A percentile compares a stretch with the other conserved stretches of the same genome.
phyloP scores from a whole-genome alignment of 2,888 invertebrate genomes.

The Unio delphinus region DNA sequence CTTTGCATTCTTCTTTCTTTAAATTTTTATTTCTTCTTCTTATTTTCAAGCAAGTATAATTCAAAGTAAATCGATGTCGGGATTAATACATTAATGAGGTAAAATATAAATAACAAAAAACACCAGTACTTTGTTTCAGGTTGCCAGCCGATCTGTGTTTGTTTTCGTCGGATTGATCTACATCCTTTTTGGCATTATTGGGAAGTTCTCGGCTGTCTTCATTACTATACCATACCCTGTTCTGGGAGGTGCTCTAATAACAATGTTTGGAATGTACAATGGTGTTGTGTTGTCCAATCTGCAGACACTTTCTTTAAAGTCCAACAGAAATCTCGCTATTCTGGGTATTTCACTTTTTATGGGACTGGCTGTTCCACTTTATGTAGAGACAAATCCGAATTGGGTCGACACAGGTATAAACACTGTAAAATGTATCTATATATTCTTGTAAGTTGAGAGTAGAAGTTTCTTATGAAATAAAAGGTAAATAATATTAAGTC shows the following conservation, averaged over 20 bases:
- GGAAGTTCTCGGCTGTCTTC: conserved; percentile 72
- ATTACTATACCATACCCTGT: conserved; percentile 73
- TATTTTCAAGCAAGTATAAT: too few species aligned
- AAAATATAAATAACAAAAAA: too few species aligned
- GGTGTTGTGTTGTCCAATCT: conserved; percentile 53
- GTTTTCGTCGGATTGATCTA: conserved; percentile 69
- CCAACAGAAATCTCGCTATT: conserved; percentile 86
- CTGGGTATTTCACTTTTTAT: conserved; percentile 89
- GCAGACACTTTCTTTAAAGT: conserved; percentile 75
- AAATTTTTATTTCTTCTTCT: not conserved
- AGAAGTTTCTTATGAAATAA: too few species aligned
- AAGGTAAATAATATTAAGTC: too few species aligned
- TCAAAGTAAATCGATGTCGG: too few species aligned
- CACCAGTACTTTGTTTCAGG: conserved; percentile 42
- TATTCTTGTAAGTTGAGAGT: too few species aligned
- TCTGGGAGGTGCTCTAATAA: conserved; percentile 65
- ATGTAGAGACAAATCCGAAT: conserved; percentile 12
- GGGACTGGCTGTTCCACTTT: conserved; percentile 76
- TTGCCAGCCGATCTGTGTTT: conserved; percentile 71
- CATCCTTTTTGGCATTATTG: conserved; percentile 70
- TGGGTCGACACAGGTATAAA: conserved; percentile 25
- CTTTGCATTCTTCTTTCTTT: too few species aligned
- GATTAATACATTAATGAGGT: too few species aligned
- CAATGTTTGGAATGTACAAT: conserved; percentile 56
- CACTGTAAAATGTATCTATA: too few species aligned